Conservation (phyloP, 2,888 invertebrate genomes). For the Amphipoea oculea region DNA sequence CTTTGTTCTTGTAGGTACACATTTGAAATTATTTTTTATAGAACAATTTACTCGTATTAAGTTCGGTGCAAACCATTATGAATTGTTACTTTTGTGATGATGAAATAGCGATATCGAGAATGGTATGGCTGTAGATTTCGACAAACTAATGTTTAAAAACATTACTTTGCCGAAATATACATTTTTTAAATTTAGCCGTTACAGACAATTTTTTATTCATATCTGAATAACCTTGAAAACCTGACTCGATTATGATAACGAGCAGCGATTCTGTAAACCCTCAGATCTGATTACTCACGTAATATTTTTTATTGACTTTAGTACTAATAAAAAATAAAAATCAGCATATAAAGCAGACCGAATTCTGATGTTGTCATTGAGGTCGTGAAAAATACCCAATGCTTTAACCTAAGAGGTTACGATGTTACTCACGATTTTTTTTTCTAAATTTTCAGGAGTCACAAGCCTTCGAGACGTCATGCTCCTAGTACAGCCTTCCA, state of each 20-base stretch:
- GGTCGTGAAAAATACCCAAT: neutral
- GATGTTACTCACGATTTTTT: neutral
- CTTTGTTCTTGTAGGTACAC: slow-evolving; percentile 4
- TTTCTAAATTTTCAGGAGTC: slow-evolving; percentile 85
- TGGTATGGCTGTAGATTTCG: neutral
- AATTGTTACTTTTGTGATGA: neutral
- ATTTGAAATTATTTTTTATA: neutral
- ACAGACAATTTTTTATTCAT: slow-evolving; percentile 5
- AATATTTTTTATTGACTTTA: neutral
- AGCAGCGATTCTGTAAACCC: neutral
- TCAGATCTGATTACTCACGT: neutral
- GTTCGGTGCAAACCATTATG: neutral
- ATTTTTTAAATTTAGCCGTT: neutral
- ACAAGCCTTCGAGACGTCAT: slow-evolving; percentile 93
- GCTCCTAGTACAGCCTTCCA: slow-evolving; percentile 92
- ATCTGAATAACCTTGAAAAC: slow-evolving; percentile 20
- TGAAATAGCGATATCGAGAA: neutral
- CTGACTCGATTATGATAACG: slow-evolving; percentile 31
- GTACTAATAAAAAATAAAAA: neutral
- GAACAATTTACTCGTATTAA: neutral
- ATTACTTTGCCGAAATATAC: slow-evolving; percentile 2
- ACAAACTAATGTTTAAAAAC: neutral
- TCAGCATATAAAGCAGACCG: neutral
- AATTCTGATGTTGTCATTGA: neutral
- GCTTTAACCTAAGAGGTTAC: neutral